Conservation (phyloP, 2,888 invertebrate genomes). For the Limnephilus rhombicus region DNA sequence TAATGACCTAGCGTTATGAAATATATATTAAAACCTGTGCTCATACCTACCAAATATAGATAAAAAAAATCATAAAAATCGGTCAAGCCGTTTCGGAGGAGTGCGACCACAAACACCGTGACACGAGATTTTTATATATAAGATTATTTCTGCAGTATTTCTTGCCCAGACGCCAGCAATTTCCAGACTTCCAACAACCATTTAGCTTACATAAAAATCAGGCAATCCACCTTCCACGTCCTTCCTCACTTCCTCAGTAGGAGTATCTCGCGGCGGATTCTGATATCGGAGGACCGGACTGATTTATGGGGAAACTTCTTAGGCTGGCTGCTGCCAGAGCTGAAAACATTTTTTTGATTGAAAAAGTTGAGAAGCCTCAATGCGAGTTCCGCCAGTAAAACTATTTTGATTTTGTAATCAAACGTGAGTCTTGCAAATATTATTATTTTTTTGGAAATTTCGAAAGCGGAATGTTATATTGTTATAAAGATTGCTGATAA, state of each 20-base stretch:
- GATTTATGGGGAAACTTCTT: not conserved
- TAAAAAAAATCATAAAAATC: too few species aligned
- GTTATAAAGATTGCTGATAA: too few species aligned
- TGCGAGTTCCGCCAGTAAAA: not conserved
- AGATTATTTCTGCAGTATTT: not conserved
- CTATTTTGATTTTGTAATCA: constrained; percentile 1
- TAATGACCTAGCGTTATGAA: too few species aligned
- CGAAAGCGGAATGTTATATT: not conserved
- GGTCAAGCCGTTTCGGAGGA: too few species aligned
- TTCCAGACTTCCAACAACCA: not conserved
- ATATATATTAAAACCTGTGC: too few species aligned
- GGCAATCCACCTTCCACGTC: not conserved
- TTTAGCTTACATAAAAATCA: not conserved
- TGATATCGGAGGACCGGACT: not conserved
- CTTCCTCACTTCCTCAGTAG: not conserved
- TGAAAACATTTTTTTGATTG: constrained; percentile 1
- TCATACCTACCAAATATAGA: too few species aligned
- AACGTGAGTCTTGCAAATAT: not conserved
- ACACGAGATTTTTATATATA: too few species aligned
- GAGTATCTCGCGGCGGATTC: constrained; percentile 1
- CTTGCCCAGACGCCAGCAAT: not conserved
- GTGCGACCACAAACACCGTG: too few species aligned
- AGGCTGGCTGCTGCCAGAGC: not conserved
- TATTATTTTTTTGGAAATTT: not conserved
- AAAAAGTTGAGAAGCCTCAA: not conserved